Conservation (phyloP, 2,113 vertebrate species). For the Gadus chalcogrammus region DNA sequence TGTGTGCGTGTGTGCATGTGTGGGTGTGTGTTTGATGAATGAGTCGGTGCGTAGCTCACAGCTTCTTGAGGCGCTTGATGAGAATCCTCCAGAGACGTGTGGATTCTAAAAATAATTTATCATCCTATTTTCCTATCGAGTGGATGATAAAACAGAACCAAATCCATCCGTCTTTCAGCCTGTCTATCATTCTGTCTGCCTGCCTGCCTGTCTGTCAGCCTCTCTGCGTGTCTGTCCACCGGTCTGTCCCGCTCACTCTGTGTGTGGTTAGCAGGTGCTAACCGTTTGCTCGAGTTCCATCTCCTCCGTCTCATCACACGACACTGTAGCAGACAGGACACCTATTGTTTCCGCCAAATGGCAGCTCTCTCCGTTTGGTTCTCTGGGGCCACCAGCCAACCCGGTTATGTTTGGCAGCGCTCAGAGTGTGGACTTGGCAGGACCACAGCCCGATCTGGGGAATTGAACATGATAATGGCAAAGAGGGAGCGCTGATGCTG, state of each 20-base stretch:
- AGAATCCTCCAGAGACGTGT: constrained; percentile 57
- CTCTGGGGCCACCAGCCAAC: constrained; percentile 40
- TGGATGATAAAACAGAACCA: constrained; percentile 8
- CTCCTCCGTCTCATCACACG: constrained; percentile 16
- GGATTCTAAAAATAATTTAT: constrained; percentile 73
- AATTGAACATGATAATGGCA: constrained; percentile 8
- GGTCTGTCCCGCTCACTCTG: neutral
- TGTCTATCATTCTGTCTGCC: too few relatives aligned
- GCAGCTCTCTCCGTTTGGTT: constrained; percentile 37
- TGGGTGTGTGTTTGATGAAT: constrained; percentile 12
- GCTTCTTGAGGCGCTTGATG: constrained; percentile 55
- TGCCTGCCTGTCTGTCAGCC: too few relatives aligned
- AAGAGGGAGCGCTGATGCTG: too few relatives aligned
- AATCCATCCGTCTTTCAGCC: too few relatives aligned
- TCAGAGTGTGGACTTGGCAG: constrained; percentile 37
- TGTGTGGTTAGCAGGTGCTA: neutral
- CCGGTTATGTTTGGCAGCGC: constrained; percentile 57
- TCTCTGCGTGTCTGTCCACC: neutral
- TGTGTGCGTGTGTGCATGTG: constrained; percentile 3
- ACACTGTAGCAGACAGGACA: constrained; percentile 56
- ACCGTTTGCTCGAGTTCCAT: too few relatives aligned
- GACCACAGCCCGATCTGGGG: constrained; percentile 41
- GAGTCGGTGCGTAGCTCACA: neutral
- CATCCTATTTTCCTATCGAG: constrained; percentile 59
- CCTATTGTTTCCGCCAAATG: constrained; percentile 20